These are phyloP conservation scores for Notamacropus eugenii DNA, from an alignment of 2,797 vertebrate genomes.

Conservation along the genomic window DNA sequence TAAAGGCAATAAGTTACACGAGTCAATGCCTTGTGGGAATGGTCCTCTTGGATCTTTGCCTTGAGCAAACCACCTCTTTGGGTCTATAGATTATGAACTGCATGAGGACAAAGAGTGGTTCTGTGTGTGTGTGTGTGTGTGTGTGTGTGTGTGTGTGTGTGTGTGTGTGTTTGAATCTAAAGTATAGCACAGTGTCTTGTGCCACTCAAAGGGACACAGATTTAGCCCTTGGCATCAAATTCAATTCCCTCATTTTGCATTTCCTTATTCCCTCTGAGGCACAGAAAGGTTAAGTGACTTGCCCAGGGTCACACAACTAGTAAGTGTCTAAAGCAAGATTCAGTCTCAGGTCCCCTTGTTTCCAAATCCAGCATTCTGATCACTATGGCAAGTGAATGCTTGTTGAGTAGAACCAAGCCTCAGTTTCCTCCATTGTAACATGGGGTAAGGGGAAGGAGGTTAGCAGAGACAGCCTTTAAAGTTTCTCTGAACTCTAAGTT, in stretches of 20 bases:
- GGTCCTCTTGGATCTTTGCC: not conserved
- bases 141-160: not conserved
- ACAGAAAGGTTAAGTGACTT: not conserved
- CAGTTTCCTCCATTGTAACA: not conserved
- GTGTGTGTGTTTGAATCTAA: not conserved
- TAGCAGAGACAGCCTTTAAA: not conserved
- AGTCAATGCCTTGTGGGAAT: not conserved
- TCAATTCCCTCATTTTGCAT: not conserved
- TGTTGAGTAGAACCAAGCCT: not conserved
- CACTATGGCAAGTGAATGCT: not conserved
- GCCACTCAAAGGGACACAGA: not conserved
- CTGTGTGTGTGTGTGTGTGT: no score
- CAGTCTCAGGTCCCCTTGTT: not conserved
- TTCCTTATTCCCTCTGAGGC: not conserved
- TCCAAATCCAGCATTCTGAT: not conserved
- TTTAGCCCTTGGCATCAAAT: not conserved
- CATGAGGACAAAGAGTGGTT: no score
- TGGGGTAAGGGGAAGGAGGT: not conserved
- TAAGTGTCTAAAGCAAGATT: not conserved
- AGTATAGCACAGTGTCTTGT: not conserved
- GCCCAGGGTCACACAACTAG: not conserved
- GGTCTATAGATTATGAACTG: not conserved
- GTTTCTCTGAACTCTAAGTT: not conserved
- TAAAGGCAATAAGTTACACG: constrained; percentile 56
- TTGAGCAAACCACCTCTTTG: not conserved